Conservation (phyloP, 2,113 vertebrate genomes). For the Sardina pilchardus region DNA sequence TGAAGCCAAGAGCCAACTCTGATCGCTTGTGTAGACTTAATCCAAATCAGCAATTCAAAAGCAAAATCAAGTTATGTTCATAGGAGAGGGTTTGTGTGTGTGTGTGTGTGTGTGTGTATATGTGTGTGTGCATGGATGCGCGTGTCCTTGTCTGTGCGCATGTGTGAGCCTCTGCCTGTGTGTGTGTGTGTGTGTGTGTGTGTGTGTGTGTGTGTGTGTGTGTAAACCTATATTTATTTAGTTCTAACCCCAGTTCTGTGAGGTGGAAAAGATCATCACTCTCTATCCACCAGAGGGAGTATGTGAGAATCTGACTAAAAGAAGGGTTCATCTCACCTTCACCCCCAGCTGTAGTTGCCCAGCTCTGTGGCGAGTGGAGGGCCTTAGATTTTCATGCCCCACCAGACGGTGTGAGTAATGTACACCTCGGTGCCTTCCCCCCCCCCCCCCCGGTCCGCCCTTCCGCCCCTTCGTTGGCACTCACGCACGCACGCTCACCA, state of each 20-base stretch:
- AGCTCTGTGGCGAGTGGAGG: background rate
- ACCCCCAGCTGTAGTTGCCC: background rate
- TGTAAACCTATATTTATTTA: background rate
- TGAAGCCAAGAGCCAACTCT: background rate
- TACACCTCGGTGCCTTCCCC: background rate
- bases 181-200: background rate
- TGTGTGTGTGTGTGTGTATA: background rate
- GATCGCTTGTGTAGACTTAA: background rate
- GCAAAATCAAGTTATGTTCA: background rate
- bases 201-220: too few species aligned
- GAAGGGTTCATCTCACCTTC: background rate
- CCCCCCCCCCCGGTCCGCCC: background rate
- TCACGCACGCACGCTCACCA: background rate
- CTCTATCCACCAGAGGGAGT: background rate
- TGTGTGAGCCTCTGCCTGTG: background rate
- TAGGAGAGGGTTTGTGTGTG: background rate
- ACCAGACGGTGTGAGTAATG: conserved; percentile 19
- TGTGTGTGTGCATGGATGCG: background rate
- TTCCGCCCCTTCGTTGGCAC: too few species aligned
- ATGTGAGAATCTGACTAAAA: background rate
- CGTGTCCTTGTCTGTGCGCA: background rate
- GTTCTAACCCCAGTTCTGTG: background rate
- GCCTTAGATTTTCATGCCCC: background rate
- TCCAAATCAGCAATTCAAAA: background rate
- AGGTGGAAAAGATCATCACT: background rate